A percentile compares a stretch with the other conserved stretches of the same genome.
Evolutionary conservation across 1,140 invertebrate species (phyloP).

Genomic region (Procambarus virginalis): DNA sequence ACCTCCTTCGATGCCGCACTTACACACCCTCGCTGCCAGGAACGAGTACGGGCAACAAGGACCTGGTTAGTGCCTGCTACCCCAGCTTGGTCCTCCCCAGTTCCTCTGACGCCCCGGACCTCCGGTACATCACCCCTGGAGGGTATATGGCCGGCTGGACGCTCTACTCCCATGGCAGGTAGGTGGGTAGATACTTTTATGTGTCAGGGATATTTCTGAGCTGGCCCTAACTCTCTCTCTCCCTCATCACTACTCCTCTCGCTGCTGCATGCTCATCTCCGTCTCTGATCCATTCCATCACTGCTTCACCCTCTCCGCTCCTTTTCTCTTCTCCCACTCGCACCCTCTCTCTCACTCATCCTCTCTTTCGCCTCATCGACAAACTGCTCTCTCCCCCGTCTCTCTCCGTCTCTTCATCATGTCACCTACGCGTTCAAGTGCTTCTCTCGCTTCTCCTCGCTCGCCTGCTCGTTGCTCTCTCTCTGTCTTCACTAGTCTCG

Average conservation of each 20-base stretch:
- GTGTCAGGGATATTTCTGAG: too few species aligned
- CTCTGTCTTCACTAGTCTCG: too few species aligned
- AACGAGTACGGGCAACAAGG: slow-evolving; percentile 15
- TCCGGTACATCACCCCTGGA: slow-evolving; percentile 22
- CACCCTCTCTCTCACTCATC: too few species aligned
- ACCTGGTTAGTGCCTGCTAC: slow-evolving; percentile 9
- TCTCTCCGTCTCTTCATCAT: too few species aligned
- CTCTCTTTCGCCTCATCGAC: too few species aligned
- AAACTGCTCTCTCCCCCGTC: too few species aligned
- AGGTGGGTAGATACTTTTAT: background rate
- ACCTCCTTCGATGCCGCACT: too few species aligned
- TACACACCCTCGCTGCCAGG: background rate
- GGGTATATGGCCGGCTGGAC: slow-evolving; percentile 30
- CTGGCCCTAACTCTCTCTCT: background rate
- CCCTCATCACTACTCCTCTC: background rate
- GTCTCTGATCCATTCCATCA: background rate
- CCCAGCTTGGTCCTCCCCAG: background rate
- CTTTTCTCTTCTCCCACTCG: too few species aligned
- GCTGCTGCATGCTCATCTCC: background rate
- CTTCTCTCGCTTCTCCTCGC: too few species aligned
- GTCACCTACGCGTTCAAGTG: too few species aligned
- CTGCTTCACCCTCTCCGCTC: too few species aligned
- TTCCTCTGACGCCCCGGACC: background rate
- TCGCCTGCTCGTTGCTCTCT: too few species aligned
- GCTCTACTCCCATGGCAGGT: slow-evolving; percentile 41